Percentiles rank a stretch among this genome's conserved stretches.
Evolutionary conservation across 2,888 invertebrate species (phyloP).

Genomic region (Tipula unca): DNA sequence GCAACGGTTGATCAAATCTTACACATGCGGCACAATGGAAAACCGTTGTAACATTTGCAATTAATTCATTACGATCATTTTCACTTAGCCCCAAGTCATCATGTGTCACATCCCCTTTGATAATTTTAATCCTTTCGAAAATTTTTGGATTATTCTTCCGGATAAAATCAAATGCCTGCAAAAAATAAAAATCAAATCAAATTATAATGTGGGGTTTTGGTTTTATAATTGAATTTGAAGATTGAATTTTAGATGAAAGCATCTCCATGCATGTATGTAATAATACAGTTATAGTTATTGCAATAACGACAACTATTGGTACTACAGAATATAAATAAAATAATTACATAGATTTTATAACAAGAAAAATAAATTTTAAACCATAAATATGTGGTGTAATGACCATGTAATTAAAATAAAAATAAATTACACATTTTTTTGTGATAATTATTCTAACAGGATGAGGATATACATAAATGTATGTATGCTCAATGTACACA

Average conservation of each 20-base stretch:
- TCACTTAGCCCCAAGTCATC: conserved; percentile 52
- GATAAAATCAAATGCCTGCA: conserved; percentile 48
- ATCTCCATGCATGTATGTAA: too few species aligned
- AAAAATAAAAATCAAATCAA: not conserved
- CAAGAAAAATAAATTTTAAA: not conserved
- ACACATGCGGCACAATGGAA: conserved; percentile 86
- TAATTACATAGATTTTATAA: not conserved
- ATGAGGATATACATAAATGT: too few species aligned
- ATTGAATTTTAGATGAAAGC: not conserved
- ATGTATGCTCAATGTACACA: not conserved
- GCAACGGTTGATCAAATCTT: conserved; percentile 77
- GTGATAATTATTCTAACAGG: not conserved
- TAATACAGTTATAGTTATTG: too few species aligned
- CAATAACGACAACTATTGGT: not conserved
- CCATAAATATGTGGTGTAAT: not conserved
- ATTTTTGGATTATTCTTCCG: conserved; percentile 48
- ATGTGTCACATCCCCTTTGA: conserved; percentile 56
- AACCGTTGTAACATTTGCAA: conserved; percentile 57
- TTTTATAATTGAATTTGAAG: not conserved
- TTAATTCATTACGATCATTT: conserved; percentile 49
- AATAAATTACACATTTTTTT: not conserved
- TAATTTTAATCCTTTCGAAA: conserved; percentile 54
- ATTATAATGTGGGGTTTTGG: not conserved
- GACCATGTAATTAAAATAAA: not conserved
- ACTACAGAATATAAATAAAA: not conserved